phyloP scores from a whole-genome alignment of 2,113 vertebrate species.

The Siphamia tubifer region DNA sequence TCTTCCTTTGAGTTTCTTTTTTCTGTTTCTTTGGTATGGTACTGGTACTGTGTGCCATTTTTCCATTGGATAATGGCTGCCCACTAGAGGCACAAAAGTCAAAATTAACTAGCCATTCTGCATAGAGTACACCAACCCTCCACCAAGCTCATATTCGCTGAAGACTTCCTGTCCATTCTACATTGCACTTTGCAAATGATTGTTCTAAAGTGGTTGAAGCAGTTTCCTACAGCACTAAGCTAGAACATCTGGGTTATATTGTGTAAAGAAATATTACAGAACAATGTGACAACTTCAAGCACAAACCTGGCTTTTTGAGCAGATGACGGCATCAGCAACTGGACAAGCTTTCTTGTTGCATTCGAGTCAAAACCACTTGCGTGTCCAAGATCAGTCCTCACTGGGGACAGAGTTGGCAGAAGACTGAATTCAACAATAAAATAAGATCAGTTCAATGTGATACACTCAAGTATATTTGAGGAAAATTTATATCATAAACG shows the following conservation, averaged over 20 bases:
- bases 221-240: no score
- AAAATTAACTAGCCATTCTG: not conserved
- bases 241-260: no score
- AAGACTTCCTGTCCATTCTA: no score
- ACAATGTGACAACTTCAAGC: not conserved
- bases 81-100: conserved; percentile 46
- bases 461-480: no score
- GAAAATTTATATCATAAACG: no score
- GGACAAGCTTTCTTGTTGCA: conserved; percentile 58
- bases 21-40: conserved; percentile 21
- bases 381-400: conserved; percentile 3
- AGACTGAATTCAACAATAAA: no score
- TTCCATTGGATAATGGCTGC: conserved; percentile 32
- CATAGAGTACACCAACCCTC: not conserved
- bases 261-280: no score
- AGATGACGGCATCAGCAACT: not conserved
- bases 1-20: conserved; percentile 6
- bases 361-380: not conserved
- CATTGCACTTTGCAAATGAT: no score
- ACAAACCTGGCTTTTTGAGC: not conserved
- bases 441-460: no score
- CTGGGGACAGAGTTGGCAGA: conserved; percentile 44
- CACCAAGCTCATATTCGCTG: no score
- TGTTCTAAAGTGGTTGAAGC: no score
- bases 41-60: not conserved